Conservation (phyloP, 2,888 invertebrate genomes). For the Entomobrya multifasciata region DNA sequence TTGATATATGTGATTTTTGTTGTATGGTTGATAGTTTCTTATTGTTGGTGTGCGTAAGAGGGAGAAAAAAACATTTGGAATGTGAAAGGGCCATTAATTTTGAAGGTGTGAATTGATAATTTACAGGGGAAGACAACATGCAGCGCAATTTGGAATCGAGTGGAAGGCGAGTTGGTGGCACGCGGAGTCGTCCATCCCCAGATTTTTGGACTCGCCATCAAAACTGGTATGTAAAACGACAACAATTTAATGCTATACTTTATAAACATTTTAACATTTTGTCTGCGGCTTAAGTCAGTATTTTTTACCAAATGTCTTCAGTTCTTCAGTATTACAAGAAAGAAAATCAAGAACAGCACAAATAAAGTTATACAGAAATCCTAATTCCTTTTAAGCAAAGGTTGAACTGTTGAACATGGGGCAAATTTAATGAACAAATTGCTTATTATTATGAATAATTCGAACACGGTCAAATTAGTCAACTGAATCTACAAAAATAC, state of each 20-base stretch:
- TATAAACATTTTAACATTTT: slow-evolving; percentile 24
- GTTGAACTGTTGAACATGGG: no score
- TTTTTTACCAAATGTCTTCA: no score
- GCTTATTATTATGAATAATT: no score
- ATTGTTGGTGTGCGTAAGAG: neutral
- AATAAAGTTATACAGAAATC: no score
- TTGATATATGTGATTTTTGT: slow-evolving; percentile 7
- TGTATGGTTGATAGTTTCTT: neutral
- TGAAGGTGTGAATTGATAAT: slow-evolving; percentile 78
- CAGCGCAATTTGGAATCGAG: slow-evolving; percentile 80
- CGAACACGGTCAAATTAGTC: no score
- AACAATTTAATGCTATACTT: neutral
- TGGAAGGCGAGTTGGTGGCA: slow-evolving; percentile 79
- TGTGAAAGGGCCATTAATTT: slow-evolving; percentile 78
- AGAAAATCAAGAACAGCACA: no score
- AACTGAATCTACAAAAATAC: no score
- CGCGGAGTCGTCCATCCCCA: slow-evolving; percentile 79
- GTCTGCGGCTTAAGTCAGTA: no score
- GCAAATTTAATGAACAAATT: no score
- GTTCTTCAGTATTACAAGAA: no score
- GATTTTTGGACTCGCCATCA: slow-evolving; percentile 80
- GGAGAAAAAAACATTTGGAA: slow-evolving; percentile 58
- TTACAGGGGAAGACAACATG: slow-evolving; percentile 80
- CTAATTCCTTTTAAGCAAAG: no score
- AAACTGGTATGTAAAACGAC: slow-evolving; percentile 76